A percentile compares a stretch with the other conserved stretches of the same genome.
phyloP scores from a whole-genome alignment of 2,797 vertebrate species.

The Aselliscus stoliczkanus region DNA sequence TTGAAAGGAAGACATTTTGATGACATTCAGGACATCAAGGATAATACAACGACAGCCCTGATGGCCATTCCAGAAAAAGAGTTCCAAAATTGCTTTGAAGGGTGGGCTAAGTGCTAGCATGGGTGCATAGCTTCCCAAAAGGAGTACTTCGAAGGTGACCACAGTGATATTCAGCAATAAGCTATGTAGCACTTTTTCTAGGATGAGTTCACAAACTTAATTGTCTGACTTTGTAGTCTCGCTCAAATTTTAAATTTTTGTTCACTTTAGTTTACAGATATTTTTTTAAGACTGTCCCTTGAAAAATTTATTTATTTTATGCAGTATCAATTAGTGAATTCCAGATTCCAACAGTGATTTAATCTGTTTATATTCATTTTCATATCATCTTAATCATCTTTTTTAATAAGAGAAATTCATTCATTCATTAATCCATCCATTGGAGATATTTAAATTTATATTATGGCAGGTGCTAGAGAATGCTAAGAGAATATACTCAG shows the following conservation, averaged over 20 bases:
- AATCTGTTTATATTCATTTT: background rate
- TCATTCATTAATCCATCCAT: background rate
- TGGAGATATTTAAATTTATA: conserved; percentile 10
- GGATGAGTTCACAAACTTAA: no score
- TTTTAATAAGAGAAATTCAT: background rate
- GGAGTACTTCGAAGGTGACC: no score
- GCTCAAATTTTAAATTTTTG: background rate
- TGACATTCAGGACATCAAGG: no score
- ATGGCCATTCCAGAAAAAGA: no score
- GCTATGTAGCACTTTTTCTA: no score
- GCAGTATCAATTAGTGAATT: background rate
- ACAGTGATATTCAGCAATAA: no score
- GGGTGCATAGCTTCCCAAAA: no score
- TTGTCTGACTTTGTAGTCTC: background rate
- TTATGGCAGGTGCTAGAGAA: background rate
- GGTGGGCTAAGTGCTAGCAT: no score
- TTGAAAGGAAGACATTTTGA: no score
- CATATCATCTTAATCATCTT: background rate
- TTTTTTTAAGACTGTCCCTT: background rate
- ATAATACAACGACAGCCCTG: no score
- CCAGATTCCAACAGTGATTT: background rate
- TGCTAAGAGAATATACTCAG: background rate
- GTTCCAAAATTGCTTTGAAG: no score
- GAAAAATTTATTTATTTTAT: conserved; percentile 14
- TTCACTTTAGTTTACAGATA: background rate